Conservation (phyloP, 2,113 vertebrate genomes). For the Callaeas wilsoni region DNA sequence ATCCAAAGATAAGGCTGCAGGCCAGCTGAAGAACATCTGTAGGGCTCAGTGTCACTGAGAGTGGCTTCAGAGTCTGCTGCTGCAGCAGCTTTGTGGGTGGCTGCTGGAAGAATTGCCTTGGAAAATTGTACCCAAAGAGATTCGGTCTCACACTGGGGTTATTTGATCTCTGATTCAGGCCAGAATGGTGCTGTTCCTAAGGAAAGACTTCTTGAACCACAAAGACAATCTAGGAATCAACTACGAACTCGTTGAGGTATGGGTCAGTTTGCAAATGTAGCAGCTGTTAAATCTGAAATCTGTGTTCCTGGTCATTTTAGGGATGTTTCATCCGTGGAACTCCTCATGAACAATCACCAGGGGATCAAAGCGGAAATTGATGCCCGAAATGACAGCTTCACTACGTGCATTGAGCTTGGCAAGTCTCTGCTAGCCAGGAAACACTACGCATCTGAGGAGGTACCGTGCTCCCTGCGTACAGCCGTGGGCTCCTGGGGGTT, state of each 20-base stretch:
- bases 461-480: slow-evolving; percentile 4
- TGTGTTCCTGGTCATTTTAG: slow-evolving; percentile 62
- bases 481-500: not conserved
- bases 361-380: slow-evolving; percentile 98
- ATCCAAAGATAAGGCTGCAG: not conserved
- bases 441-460: slow-evolving; percentile 94
- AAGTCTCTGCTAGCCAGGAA: slow-evolving; percentile 91
- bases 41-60: not conserved
- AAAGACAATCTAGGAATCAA: not conserved
- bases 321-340: slow-evolving; percentile 94
- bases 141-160: not conserved
- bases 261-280: not conserved
- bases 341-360: slow-evolving; percentile 98
- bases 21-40: not conserved
- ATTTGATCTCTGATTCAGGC: not conserved
- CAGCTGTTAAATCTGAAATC: not conserved
- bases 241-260: accelerated
- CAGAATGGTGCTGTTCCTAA: not conserved
- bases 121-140: not conserved
- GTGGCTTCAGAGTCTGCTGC: not conserved
- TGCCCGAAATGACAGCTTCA: slow-evolving; percentile 95
- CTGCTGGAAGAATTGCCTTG: not conserved
- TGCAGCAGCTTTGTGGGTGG: not conserved
- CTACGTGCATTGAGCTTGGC: slow-evolving; percentile 91
- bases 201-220: not conserved